A percentile compares a stretch with the other conserved stretches of the same genome.
phyloP scores from a whole-genome alignment of 2,888 invertebrate species.

The Dynastes hyllus region DNA sequence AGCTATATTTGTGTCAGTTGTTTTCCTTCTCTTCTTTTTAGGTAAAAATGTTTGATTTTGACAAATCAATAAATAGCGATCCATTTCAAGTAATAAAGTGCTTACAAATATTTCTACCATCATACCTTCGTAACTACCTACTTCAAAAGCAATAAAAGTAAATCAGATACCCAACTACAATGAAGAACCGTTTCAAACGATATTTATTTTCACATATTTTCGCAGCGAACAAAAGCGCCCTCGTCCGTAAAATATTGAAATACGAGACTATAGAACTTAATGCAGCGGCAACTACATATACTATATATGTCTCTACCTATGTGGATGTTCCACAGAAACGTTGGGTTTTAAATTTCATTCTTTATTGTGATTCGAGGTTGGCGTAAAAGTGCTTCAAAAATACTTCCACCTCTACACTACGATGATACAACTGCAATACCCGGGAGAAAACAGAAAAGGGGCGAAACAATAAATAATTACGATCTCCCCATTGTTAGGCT shows the following conservation, averaged over 20 bases:
- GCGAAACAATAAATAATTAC: neutral
- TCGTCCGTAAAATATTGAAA: neutral
- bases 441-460: conserved; percentile 1
- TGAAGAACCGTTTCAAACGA: no score
- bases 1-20: no score
- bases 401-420: neutral
- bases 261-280: neutral
- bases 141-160: no score
- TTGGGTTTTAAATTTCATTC: conserved; percentile 5
- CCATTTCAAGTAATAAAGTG: no score
- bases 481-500: neutral
- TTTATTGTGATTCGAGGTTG: neutral
- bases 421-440: neutral
- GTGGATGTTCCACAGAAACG: neutral
- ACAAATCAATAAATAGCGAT: no score
- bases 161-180: no score
- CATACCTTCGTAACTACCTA: no score
- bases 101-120: no score
- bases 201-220: neutral
- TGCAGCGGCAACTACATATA: neutral
- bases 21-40: no score
- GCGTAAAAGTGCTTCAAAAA: neutral
- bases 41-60: no score
- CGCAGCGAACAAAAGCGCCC: neutral
- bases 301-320: no score